Evolutionary conservation across 2,113 vertebrate species (phyloP).

Genomic region (Megaleporinus macrocephalus): DNA sequence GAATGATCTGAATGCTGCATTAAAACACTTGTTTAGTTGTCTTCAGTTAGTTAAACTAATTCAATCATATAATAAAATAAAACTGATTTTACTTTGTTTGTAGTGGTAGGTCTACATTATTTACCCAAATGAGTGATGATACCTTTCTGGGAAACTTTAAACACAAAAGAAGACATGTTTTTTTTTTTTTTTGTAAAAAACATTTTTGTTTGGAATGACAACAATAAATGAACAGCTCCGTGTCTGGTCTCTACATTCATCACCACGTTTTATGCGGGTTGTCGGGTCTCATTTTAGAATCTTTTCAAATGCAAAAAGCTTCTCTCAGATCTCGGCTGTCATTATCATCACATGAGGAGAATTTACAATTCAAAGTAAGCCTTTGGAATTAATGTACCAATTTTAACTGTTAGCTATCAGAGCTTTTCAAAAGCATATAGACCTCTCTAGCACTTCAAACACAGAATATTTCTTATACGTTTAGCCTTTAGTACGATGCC

Average conservation of each 20-base stretch:
- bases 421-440: conserved; percentile 3
- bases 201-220: too few species aligned
- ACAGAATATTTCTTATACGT: background rate
- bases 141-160: too few species aligned
- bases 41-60: background rate
- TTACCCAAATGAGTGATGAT: background rate
- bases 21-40: background rate
- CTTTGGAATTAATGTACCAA: conserved; percentile 35
- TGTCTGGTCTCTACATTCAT: conserved; percentile 18
- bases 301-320: conserved; percentile 50
- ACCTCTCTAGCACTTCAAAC: background rate
- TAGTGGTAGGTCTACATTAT: background rate
- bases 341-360: conserved; percentile 29
- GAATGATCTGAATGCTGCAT: background rate
- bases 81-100: too few species aligned
- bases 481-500: background rate
- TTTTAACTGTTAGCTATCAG: conserved; percentile 11
- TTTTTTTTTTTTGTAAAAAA: too few species aligned
- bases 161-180: too few species aligned
- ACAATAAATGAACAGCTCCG: conserved; percentile 8
- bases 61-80: background rate
- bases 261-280: conserved; percentile 34
- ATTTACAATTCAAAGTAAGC: conserved; percentile 53
- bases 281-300: conserved; percentile 44
- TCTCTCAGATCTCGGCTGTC: conserved; percentile 8